Base-by-base conservation (phyloP, 2,797 vertebrate genomes). In the Australoheros facetus region DNA sequence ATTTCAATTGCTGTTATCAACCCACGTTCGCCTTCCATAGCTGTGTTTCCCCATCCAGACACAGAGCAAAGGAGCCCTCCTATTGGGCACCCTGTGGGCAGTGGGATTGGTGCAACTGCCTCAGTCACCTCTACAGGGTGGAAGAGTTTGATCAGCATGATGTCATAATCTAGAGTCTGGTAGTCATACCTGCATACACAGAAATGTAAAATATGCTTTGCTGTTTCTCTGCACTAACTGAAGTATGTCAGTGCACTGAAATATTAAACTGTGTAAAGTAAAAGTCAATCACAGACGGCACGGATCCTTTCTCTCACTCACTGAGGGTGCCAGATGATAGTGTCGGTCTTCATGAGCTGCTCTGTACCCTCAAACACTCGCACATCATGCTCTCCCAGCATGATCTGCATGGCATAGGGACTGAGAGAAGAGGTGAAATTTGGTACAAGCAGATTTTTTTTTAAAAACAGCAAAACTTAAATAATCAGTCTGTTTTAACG, bases 111-210 rank as follows among this genome's bases (percentile, higher is more conserved):
- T 55, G 79, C 80, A 5, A 95, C 94, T 1, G 86, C 66, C 2
- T 76, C 10, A 0, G 90, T 94, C 78, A 94, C 73, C 83, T 83
- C 87, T 72, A 92, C 93, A 0, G 94, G 91, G 48, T 94, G 91
- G 85, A 60, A 95, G 59, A 96, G 89, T 86, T 96, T 94, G 84
- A 95, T 91, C 84, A 95, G 76, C 94, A 95, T 96, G 56, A 96
- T 94, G 83, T 95, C 93, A 3, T 85, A 94, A 88, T 95, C 94
- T 84, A 95, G 82, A 45, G 94, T 95, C 88, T 93, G 91, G 88
- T 96, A 95, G 87, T 96, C 83, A 69, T 94, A 96, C 73, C 93
- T 95, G 56, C 48, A 30, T 55, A 73, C 2, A 73, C 53, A 69
- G 34, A 82, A n/a, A 56, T 2, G 37, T 26, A 9, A 76, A 69